These are phyloP conservation scores for Argentina silus DNA, from an alignment of 2,797 vertebrate genomes.

Conservation along the genomic window DNA sequence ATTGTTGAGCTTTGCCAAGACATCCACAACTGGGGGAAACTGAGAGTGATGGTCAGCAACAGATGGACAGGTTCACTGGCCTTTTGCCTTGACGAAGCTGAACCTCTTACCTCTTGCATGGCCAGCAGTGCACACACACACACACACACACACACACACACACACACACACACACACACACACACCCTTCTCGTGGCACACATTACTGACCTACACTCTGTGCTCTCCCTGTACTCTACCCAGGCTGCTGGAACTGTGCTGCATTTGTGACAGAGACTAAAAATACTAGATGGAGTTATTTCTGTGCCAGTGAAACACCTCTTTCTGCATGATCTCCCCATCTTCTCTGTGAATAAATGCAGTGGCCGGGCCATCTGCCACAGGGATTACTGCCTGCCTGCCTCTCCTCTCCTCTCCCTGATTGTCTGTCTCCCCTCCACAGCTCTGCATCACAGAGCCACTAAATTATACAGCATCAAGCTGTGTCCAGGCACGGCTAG, in stretches of 20 bases:
- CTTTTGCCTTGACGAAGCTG: neutral
- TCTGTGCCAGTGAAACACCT: neutral
- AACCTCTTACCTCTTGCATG: neutral
- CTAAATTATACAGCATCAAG: too few species aligned
- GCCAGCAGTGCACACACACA: neutral
- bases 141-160: neutral
- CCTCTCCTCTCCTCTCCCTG: constrained; percentile 1
- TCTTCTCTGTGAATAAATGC: neutral
- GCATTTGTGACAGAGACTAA: neutral
- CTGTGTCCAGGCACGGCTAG: too few species aligned
- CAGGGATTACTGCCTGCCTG: neutral
- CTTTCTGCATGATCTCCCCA: constrained; percentile 1
- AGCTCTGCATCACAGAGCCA: neutral
- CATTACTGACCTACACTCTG: too few species aligned
- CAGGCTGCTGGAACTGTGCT: neutral
- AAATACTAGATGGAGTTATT: neutral
- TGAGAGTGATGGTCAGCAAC: constrained; percentile 27
- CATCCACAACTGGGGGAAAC: neutral
- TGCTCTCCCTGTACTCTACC: neutral
- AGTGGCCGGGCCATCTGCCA: constrained; percentile 36
- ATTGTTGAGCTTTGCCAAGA: neutral
- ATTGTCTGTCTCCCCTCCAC: neutral
- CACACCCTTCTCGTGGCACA: neutral
- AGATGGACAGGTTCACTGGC: constrained; percentile 34
- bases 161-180: neutral